Evolutionary conservation across 92 coral and sea anemone species (phyloP), one percentile per base, ranked within the genome.

Genomic region (Phenganax marumi): DNA sequence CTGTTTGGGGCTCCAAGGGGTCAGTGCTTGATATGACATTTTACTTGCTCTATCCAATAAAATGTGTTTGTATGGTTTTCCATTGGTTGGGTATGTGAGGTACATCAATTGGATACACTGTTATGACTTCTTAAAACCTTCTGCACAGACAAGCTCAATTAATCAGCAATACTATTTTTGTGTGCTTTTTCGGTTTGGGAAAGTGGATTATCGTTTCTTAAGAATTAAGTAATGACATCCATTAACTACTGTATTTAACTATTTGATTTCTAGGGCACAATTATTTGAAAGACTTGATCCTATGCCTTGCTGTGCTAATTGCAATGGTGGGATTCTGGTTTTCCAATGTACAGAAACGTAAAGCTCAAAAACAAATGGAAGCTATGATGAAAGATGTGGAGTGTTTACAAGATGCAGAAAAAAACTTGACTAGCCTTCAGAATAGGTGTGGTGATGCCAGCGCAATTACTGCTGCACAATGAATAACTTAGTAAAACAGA

Each of bases 261-360:
- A 47, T 56, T 55, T 13, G 75, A 86, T 93, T 79, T 83, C 81
- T 91, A 80, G 98, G 98, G 13, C 97, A 95, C 81, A 92, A 90
- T 85, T 85, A 92, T 71, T 81, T 95, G 80, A 95, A 95, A 88
- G 98, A 95, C 68, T 84, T 95, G 16, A 92, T 95, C 23, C 89
- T 95, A 71, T 97, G 97, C 1, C 89, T 93, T 81, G 89, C 94
- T 56, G 98, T 95, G 76, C 84, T 95, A 16, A 86, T 95, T 50
- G 98, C 98, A 24, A 92, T 93, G 52, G 75, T 86, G 81, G 97
- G 97, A 22, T 92, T 97, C 62, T 95, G 98, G 98, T 77, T 92
- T 6, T 97, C 98, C 54, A 92, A 92, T 43, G 86, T 87, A 24
- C 98, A 95, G 82, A 95, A 92, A 84, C 89, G 97, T 54, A 85